Evolutionary conservation across 2,888 invertebrate genomes (phyloP), one percentile per base, ranked within the genome.

Genomic region (Cephus sareptanus): DNA sequence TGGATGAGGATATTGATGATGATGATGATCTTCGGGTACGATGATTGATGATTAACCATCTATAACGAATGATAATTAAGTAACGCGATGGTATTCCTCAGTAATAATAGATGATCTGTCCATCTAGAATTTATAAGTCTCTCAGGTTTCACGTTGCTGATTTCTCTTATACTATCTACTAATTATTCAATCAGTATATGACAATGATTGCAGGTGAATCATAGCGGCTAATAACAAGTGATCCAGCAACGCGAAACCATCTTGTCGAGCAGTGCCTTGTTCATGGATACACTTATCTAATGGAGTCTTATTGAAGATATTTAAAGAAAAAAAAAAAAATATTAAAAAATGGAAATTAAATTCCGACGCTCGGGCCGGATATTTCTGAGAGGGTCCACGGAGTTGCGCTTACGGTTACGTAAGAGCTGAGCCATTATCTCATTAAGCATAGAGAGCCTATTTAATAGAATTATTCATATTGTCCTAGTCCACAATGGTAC

Each of bases 181-280:
- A 23, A 23, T 23, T 56, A 56, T 23, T 23, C 56, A 56, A 23
- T 56, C 56, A 9, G 56, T 56, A 23, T 9, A 56, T 9, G 56
- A 56, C 56, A 56, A 56, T 56, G 23, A 56, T 23, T 56, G 9
- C 56, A 23, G 56, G 23, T 23, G 23, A 56, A 23, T 9, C 56
- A 23, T 56, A 56, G 23, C 56, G 56, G 4, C 56, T 56, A 56
- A 23, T 15, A 23, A 9, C 23, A 6, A 56, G 56, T 56, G 78
- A 84, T 82, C 82, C 80, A 81, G 81, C 80, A 79, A 77, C 80
- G 81, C 73, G 79, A 76, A 83, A 81, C 80, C 83, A 84, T 83
- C 85, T 84, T 86, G 87, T 87, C 87, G 87, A 88, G 87, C 90
- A 90, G 90, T 90, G 90, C 90, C 90, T 90, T 90, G 90, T 90